These are phyloP conservation scores for Dolichoris vasculosae DNA, from an alignment of 1,140 invertebrate genomes.

Conservation along the genomic window DNA sequence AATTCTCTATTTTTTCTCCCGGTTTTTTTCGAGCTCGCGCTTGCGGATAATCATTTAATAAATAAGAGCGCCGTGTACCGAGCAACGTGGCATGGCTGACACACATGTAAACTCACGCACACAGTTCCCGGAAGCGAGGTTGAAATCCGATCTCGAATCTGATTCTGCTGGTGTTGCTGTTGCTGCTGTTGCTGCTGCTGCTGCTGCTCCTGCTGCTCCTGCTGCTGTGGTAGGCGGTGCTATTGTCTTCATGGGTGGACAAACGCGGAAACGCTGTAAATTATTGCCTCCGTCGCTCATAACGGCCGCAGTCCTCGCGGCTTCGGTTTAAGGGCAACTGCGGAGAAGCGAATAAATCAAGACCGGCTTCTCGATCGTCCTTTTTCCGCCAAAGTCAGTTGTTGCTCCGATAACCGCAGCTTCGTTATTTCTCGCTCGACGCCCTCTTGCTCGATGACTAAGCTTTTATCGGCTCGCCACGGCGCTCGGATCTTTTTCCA, in stretches of 20 bases:
- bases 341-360: slow-evolving; percentile 57
- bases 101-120: slow-evolving; percentile 42
- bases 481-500: neutral
- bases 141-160: slow-evolving; percentile 56
- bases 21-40: neutral
- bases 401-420: neutral
- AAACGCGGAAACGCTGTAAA: slow-evolving; percentile 62
- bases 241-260: slow-evolving; percentile 62
- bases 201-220: neutral
- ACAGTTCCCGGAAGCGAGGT: slow-evolving; percentile 54
- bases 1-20: neutral
- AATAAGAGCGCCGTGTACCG: neutral
- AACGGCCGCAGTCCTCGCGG: slow-evolving; percentile 41
- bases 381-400: slow-evolving; percentile 48
- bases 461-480: slow-evolving; percentile 7
- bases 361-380: slow-evolving; percentile 46
- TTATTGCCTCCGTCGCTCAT: slow-evolving; percentile 57
- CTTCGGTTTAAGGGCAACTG: slow-evolving; percentile 52
- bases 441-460: neutral
- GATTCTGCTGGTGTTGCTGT: neutral
- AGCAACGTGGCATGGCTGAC: neutral
- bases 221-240: slow-evolving; percentile 45
- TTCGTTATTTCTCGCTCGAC: no score
- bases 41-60: slow-evolving; percentile 6
- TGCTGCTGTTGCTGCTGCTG: slow-evolving; percentile 41